Base-by-base conservation (phyloP, 2,888 invertebrate species). In the Dolichopus griseipennis region DNA sequence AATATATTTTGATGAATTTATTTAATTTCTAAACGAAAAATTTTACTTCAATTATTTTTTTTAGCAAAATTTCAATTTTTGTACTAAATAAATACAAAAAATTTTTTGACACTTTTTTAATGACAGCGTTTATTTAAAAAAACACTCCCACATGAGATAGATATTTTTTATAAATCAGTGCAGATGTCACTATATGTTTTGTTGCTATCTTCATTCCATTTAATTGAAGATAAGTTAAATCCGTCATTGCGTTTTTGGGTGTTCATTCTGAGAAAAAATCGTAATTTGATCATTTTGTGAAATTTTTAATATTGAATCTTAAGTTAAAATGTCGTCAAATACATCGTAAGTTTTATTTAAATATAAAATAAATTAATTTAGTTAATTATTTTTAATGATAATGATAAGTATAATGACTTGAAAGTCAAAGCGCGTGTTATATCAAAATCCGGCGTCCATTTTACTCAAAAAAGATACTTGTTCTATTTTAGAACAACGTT, bases 401-500 rank as follows among this genome's bases (percentile, higher is more conserved):
- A 18, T 18, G 8, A 18, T 52, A 6, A 18, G 9, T 18, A 15
- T 52, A 12, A 52, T 52, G 52, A 12, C 6, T 52, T 18, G 15
- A 27, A 27, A 27, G 15, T 52, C 52, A 52, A 52, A 67, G 69
- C 72, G 75, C 75, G 75, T 75, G 74, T 72, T 73, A 72, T 72
- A 67, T 12, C 70, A 27, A 66, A 70, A 69, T 68, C 72, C 73
- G 73, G 73, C 74, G 73, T 72, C 74, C 74, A 74, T 73, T 71
- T 74, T 73, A 69, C 52, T 20, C 18, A 61, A 27, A 18, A 62
- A 41, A 41, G 15, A 43, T 33, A 70, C 65, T 70, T 73, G 71
- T 72, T 75, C 74, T 74, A 74, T 74, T 73, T 75, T 75, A 74
- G 74, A 75, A 74, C 27, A 27, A 27, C 27, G 72, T 72, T 72